Base-by-base conservation (phyloP, 2,888 invertebrate species). In the Schrankia costaestrigalis region DNA sequence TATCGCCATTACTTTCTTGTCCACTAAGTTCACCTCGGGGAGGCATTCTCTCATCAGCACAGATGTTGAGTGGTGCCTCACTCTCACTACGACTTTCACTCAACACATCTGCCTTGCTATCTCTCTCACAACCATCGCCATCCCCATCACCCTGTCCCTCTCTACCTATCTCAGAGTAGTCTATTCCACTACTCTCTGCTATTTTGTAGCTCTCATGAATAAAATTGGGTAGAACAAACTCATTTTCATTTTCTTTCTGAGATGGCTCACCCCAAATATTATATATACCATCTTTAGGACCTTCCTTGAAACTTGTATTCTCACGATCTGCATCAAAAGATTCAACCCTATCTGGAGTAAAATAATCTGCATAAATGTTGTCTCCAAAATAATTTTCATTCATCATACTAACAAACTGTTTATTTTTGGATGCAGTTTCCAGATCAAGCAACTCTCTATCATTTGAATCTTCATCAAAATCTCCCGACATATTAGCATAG, bases 21-120 rank as follows among this genome's bases (percentile, higher is more conserved):
- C 95, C 95, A 8, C 95, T 95, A 23, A 96, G 89, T 78, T 96
- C 96, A 1, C 95, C 95, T 44, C 94, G 90, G 0, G 95, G 93
- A 19, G 96, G 95, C 95, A 96, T 95, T 49, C 93, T 91, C 74
- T 96, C 96, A 64, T 96, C 95, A 0, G 95, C 92, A 55, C 94
- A 91, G 60, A 96, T 95, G 67, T 95, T 93, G 26, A 95, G 63
- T 15, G 80, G 71, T 11, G 75, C 68, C 39, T 76, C 82, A 3
- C 71, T 63, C 13, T 77, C 76, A 41, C 81, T 80, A 9, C 75
- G 60, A 18, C 72, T 63, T 52, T 81, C 82, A 34, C 78, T 78
- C 41, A 84, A 49, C 40, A 84, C 75, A 27, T 84, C 84, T 9
- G 63, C 71, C 55, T 89, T 84, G 56, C 77, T 77, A 41, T 86